These are phyloP conservation scores for Pagetopsis macropterus DNA, from an alignment of 2,797 vertebrate species.

Conservation along the genomic window DNA sequence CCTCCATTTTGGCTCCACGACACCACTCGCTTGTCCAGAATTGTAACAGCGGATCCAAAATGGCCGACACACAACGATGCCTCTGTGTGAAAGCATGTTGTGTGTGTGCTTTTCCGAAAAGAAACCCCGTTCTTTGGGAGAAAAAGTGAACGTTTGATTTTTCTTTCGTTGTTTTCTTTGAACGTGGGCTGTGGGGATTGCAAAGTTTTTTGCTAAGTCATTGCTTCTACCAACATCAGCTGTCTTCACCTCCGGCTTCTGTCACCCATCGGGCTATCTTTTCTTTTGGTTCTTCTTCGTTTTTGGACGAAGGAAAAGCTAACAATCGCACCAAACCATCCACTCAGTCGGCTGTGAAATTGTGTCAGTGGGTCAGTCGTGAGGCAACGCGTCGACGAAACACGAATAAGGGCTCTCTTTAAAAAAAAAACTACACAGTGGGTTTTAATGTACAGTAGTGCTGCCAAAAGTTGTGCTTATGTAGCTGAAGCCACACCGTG, in stretches of 20 bases:
- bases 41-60: constrained; percentile 77
- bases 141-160: constrained; percentile 30
- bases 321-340: constrained; percentile 57
- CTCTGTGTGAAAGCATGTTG: constrained; percentile 72
- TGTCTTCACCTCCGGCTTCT: constrained; percentile 41
- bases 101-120: constrained; percentile 61
- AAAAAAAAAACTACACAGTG: constrained; percentile 50
- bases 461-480: constrained; percentile 81
- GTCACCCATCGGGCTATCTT: constrained; percentile 23
- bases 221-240: constrained; percentile 37
- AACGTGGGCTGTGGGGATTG: constrained; percentile 6
- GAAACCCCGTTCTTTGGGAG: constrained; percentile 41
- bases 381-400: constrained; percentile 65
- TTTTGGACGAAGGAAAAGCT: constrained; percentile 44
- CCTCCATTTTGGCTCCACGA: constrained; percentile 66
- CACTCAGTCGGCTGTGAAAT: constrained; percentile 73
- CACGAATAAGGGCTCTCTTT: constrained; percentile 82
- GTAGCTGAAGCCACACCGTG: constrained; percentile 77
- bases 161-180: constrained; percentile 21
- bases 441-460: constrained; percentile 78
- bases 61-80: constrained; percentile 76
- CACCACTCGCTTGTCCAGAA: constrained; percentile 70
- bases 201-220: constrained; percentile 41
- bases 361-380: constrained; percentile 68
- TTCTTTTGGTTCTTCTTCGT: constrained; percentile 43